Percentiles rank a stretch among this genome's conserved stretches.
Conservation (phyloP, 64 coral and sea anemone species). For the Astreopora myriophthalma region DNA sequence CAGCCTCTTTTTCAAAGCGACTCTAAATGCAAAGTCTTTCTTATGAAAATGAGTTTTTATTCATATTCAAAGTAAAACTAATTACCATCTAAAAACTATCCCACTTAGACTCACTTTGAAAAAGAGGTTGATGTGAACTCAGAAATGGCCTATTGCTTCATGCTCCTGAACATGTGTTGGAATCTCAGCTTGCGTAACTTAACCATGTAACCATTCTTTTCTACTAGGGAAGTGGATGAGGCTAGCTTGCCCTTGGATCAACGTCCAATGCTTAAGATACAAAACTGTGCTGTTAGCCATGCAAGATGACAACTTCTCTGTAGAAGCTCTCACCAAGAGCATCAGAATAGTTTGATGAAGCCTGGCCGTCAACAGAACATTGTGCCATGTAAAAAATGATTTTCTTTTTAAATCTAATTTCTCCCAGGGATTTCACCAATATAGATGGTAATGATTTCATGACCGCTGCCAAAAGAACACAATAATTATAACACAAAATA, state of each 20-base stretch:
- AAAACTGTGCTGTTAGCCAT: neutral
- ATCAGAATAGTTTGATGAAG: conserved; percentile 24
- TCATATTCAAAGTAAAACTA: too few species aligned
- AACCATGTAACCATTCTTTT: neutral
- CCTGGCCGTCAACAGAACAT: neutral
- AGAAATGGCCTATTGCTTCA: too few species aligned
- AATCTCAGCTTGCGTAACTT: neutral
- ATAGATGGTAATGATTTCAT: too few species aligned
- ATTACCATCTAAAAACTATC: too few species aligned
- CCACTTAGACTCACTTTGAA: too few species aligned
- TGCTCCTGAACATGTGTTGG: too few species aligned
- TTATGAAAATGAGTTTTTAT: too few species aligned
- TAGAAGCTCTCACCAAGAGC: neutral
- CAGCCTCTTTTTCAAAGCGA: too few species aligned
- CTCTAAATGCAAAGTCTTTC: too few species aligned
- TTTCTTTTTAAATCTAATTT: neutral
- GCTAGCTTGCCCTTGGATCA: conserved; percentile 11
- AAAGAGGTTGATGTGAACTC: too few species aligned
- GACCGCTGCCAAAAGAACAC: neutral
- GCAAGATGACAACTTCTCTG: conserved; percentile 30
- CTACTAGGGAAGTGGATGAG: conserved; percentile 65
- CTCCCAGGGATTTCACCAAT: neutral
- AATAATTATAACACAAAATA: neutral
- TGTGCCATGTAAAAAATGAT: neutral
- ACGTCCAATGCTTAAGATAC: neutral